A percentile compares a stretch with the other conserved stretches of the same genome.
Conservation (phyloP, 2,113 vertebrate species). For the Sinocyclocheilus anophthalmus region DNA sequence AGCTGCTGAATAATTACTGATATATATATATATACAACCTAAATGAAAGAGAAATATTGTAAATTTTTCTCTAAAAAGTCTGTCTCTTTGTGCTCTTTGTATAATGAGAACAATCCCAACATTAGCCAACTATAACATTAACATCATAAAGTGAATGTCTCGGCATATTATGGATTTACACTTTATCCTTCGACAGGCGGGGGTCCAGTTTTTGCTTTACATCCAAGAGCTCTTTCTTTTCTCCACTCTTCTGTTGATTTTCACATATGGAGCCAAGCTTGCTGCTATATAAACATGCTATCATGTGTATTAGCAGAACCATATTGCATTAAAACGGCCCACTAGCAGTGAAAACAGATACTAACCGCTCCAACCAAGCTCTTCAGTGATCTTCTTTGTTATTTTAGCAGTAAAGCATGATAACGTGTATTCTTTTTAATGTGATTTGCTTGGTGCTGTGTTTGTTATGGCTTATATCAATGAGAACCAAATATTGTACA, state of each 20-base stretch:
- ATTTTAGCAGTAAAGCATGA: slow-evolving; percentile 7
- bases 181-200: background rate
- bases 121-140: slow-evolving; percentile 22
- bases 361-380: background rate
- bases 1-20: no score
- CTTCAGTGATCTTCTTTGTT: slow-evolving; percentile 16
- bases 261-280: slow-evolving; percentile 9
- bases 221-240: background rate
- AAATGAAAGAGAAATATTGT: background rate
- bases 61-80: background rate
- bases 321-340: slow-evolving; percentile 4
- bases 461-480: background rate
- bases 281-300: slow-evolving; percentile 25
- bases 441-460: slow-evolving; percentile 19
- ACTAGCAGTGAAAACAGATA: slow-evolving; percentile 16
- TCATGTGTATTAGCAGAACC: background rate
- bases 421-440: background rate
- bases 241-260: slow-evolving; percentile 3
- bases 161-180: background rate
- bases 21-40: no score
- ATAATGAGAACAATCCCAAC: background rate
- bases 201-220: background rate
- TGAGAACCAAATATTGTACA: background rate
- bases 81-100: background rate
- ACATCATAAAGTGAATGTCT: background rate